These are phyloP conservation scores for Molanna angustata DNA, from an alignment of 2,888 invertebrate genomes.

Conservation along the genomic window DNA sequence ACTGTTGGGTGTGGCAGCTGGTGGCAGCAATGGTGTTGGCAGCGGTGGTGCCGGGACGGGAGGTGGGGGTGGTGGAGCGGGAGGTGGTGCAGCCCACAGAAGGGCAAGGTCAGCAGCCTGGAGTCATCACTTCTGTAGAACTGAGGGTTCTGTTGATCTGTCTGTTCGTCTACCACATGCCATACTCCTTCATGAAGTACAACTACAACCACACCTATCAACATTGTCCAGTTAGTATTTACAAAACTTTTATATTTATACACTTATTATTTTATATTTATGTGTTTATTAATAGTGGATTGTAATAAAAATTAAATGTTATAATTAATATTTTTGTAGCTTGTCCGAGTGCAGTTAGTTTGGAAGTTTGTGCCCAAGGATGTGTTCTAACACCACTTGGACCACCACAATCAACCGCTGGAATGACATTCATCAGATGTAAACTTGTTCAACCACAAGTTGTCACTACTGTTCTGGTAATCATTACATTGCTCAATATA, in stretches of 20 bases:
- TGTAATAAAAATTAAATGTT: no score
- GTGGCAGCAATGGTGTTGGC: constrained; percentile 64
- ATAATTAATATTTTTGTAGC: constrained; percentile 53
- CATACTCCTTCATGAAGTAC: constrained; percentile 82
- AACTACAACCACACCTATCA: constrained; percentile 81
- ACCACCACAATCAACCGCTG: constrained; percentile 82
- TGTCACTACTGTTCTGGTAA: constrained; percentile 75
- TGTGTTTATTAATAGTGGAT: background rate
- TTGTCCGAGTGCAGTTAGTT: constrained; percentile 83
- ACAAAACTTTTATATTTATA: background rate
- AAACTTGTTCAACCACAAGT: constrained; percentile 82
- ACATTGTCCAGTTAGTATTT: constrained; percentile 65
- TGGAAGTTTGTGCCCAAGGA: constrained; percentile 82
- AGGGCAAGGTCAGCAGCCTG: constrained; percentile 89
- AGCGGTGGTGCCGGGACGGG: constrained; percentile 65
- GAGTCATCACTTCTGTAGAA: constrained; percentile 93
- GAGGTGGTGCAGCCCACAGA: constrained; percentile 74
- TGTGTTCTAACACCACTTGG: constrained; percentile 77
- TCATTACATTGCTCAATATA: no score
- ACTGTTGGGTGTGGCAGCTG: constrained; percentile 75
- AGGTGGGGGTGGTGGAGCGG: constrained; percentile 63
- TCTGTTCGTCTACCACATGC: constrained; percentile 86
- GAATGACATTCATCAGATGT: constrained; percentile 82
- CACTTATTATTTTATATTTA: background rate
- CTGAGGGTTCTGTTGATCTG: constrained; percentile 85